Base-by-base conservation (phyloP, 2,113 vertebrate genomes). In the Strix aluco region DNA sequence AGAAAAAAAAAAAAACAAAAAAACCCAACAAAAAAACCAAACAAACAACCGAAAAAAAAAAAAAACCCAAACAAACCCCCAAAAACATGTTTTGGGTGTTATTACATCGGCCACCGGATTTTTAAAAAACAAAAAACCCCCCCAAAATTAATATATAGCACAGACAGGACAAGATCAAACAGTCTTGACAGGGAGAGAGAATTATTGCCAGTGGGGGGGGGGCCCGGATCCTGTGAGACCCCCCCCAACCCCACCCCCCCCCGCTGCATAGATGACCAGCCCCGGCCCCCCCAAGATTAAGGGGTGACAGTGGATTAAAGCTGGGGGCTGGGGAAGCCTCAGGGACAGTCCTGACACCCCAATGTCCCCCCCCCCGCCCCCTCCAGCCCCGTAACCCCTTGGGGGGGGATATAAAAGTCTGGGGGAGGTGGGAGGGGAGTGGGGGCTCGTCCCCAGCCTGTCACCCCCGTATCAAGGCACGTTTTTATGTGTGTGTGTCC, bases 191-290 rank as follows among this genome's bases (percentile, higher is more conserved):
- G 42, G 42, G 55, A 40, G 44, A 69, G 55, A 40, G 44, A 69
- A 69, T 77, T 96, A 95, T 95, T 95, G 95, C 93, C 95, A 94
- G 91, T 94, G 42, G 29, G 16, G 40, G 29, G 47, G 74, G 58
- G 42, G 42, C 42, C 42, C 42, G 5, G 42, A 42, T 42, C 13
- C 42, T 14, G 42, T 42, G 42, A 42, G 42, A 42, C 42, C 42
- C 42, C 42, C 42, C 42, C 42, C 42, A 11, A 40, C 42, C 42
- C 42, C 42, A 42, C 36, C 42, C 42, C 57, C 55, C 30, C 54
- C 42, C 16, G 23, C 72, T 75, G 73, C 73, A 75, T 75, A 75
- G 73, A 75, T 23, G 21, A 57, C 32, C 23, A 18, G 55, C 73
- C 55, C 55, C 32, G 13, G 32, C 42, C 40, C 65, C 79, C 79